Base-by-base conservation (phyloP, 64 coral and sea anemone genomes). In the Montipora foliosa region DNA sequence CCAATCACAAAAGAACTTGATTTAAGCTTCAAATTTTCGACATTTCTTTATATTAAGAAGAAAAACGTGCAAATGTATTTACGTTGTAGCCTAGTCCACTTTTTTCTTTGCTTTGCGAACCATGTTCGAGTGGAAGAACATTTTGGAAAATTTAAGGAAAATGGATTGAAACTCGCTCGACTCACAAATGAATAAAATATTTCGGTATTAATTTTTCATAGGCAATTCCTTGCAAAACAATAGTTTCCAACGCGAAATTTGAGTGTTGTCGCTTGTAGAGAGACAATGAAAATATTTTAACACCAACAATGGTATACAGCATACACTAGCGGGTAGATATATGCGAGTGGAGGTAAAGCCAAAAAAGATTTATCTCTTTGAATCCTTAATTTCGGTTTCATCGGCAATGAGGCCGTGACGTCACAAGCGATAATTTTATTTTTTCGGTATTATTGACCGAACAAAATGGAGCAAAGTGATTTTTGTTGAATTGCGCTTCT, bases 121-220 rank as follows among this genome's bases (percentile, higher is more conserved):
- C 20, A 71, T 49, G 66, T n/a, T 5, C 19, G 17, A 13, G 44
- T 72, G 8, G 44, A 71, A 50, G 4, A 86, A 17, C 44, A 71
- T 71, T 71, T 78, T 76, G 3, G 61, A 12, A 16, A 17, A 72
- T 72, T 86, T n/a, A 86, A 5, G 16, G 66, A 14, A 6, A 10
- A 49, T 46, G 22, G 44, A 50, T 37, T 70, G 62, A 86, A 86
- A 71, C 45, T 21, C 8, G 6, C 47, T 50, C 2, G 68, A 8
- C 66, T 22, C 67, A 71, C 82, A 86, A 51, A 8, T 86, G 17
- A 86, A 86, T 86, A 86, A 86, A 86, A 71, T 46, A 86, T 86
- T 5, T 8, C 0, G 19, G 49, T 66, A 86, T 86, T 8, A 86
- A 86, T 86, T 71, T 86, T 86, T 86, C 17, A 86, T 86, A 1